Evolutionary conservation across 2,113 vertebrate genomes (phyloP).

Genomic region (Vulpes ferrilata): DNA sequence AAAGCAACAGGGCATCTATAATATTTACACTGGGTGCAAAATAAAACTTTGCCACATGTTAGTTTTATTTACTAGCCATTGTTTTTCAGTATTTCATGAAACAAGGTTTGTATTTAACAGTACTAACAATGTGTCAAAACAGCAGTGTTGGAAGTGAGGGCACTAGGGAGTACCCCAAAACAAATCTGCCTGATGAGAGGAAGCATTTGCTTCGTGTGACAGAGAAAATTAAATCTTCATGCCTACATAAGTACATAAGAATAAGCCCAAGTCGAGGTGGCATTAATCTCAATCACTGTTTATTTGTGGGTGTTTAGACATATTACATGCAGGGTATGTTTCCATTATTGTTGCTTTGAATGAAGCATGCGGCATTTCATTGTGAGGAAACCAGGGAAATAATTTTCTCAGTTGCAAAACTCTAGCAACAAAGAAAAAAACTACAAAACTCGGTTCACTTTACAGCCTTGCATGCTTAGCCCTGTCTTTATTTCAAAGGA

Average conservation of each 20-base stretch:
- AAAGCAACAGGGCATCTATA: not conserved
- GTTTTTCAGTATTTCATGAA: not conserved
- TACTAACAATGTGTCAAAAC: constrained; percentile 59
- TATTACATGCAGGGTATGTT: constrained; percentile 68
- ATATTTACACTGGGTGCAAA: not conserved
- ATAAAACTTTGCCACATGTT: not conserved
- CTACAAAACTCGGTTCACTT: not conserved
- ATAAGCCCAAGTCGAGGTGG: constrained; percentile 57
- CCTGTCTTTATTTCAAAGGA: constrained; percentile 29
- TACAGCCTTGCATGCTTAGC: not conserved
- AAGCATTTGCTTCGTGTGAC: constrained; percentile 42
- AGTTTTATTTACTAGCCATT: constrained; percentile 7
- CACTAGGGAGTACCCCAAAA: constrained; percentile 48
- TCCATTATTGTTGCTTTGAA: constrained; percentile 75
- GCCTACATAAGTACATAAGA: constrained; percentile 44
- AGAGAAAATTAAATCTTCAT: constrained; percentile 68
- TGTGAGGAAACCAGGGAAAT: constrained; percentile 74
- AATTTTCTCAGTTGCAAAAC: constrained; percentile 70
- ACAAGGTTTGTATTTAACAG: constrained; percentile 40
- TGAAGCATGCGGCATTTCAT: constrained; percentile 57
- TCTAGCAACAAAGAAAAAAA: constrained; percentile 1
- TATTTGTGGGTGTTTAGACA: constrained; percentile 79
- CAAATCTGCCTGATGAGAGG: constrained; percentile 2
- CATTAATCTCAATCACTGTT: constrained; percentile 76
- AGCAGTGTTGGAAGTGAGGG: not conserved